Evolutionary conservation across 2,797 vertebrate genomes (phyloP).

Genomic region (Propithecus perrieri): DNA sequence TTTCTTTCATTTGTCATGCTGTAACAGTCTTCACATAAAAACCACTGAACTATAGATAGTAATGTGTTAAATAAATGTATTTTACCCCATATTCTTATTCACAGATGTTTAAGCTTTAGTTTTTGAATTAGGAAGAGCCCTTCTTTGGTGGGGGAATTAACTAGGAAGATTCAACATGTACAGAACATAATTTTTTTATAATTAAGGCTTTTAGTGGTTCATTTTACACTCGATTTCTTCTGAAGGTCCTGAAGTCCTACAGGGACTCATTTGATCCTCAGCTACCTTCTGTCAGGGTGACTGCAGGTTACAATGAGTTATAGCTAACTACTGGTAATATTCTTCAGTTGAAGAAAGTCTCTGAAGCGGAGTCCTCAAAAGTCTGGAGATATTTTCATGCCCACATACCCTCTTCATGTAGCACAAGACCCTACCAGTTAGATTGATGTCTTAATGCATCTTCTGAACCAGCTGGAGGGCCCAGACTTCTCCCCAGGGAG

Average conservation of each 20-base stretch:
- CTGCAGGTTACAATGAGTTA: not conserved
- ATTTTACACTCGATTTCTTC: not conserved
- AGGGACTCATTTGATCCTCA: not conserved
- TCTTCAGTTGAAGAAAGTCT: not conserved
- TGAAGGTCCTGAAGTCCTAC: not conserved
- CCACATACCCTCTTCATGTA: not conserved
- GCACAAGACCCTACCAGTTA: not conserved
- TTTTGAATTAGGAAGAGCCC: not conserved
- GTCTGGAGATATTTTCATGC: not conserved
- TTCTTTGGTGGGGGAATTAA: not conserved
- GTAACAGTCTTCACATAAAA: not conserved
- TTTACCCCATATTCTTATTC: not conserved
- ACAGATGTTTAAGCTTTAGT: not conserved
- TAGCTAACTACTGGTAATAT: not conserved
- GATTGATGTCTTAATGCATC: not conserved
- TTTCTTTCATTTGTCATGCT: slow-evolving; percentile 18
- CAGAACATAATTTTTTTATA: not conserved
- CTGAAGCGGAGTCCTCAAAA: not conserved
- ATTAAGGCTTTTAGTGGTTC: not conserved
- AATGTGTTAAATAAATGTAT: not conserved
- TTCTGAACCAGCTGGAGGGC: not conserved
- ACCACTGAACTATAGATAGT: not conserved
- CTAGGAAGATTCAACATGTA: not conserved
- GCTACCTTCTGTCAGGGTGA: not conserved
- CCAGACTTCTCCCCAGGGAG: not conserved